Base-by-base conservation (phyloP, 1,140 invertebrate species). In the Drosophila mauritiana region DNA sequence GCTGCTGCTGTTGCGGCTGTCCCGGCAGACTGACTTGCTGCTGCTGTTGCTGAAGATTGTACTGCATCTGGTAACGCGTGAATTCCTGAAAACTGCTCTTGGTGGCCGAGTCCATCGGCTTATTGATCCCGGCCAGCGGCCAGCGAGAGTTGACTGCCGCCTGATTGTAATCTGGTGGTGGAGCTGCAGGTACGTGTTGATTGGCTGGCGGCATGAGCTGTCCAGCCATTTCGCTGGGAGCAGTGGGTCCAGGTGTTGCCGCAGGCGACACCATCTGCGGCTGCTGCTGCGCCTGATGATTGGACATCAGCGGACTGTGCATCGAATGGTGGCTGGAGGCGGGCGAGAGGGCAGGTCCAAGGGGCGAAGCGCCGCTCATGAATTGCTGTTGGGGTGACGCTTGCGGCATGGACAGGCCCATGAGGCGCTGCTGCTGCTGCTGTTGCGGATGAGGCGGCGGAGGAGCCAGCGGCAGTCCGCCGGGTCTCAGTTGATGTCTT, bases 71-170 rank as follows among this genome's bases (percentile, higher is more conserved):
- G 80, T 94, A 94, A 62, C 93, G 92, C 49, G 94, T 93, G 81
- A 94, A 94, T 73, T 94, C 94, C 92, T 94, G 94, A 72, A 94
- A 94, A 90, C 94, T 94, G 27, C 93, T 94, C 77, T 94, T 93
- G 13, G 94, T 94, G 65, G 93, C 94, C 69, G 93, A 94, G 64
- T 94, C 94, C 94, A 94, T 94, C 8, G 93, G 93, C 52, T 93
- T 94, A 12, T 93, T 91, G 11, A 90, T 65, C 13, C 83, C 90
- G 31, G 64, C 64, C 2, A 68, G 31, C 0, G 94, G 93, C 74
- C 94, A 93, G 39, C 94, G 86, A 4, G 93, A 89, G 48, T 86
- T 88, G 37, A 80, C 89, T 40, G 90, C 78, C 59, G 90, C 86
- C 73, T 91, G 90, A 69, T 84, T 94, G 91, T 77, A 94, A 78